Base-by-base conservation (phyloP, 2,888 invertebrate genomes). In the Metellina segmentata region DNA sequence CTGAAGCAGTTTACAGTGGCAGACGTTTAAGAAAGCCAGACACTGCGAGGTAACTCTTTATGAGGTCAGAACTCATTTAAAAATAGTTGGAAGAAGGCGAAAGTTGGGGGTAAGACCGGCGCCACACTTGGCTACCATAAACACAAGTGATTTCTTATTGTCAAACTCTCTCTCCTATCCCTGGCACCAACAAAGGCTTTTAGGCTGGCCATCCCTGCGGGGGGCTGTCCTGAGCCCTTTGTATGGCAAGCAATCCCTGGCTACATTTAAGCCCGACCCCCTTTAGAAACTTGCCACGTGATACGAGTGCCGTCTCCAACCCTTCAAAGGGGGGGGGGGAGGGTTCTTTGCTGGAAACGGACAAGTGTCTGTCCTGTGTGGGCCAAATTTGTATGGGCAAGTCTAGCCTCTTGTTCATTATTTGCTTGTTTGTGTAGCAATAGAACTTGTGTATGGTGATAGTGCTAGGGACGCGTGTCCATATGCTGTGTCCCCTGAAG, bases 101-200 rank as follows among this genome's bases (percentile, higher is more conserved):
- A n/a, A 71, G 49, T 51, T n/a, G 48, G 69, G n/a, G 61, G 52
- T 69, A 72, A 72, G 72, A 72, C 61, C 61, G 85, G 74, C 85
- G 85, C 74, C 72, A 85, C 34, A 53, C 34, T 5, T 0, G 48
- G 85, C 34, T 72, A 75, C 75, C 75, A 75, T 74, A 61, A 61
- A 85, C 52, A 48, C 34, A 48, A n/a, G 74, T 75, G 74, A 75
- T 75, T 61, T 53, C 75, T 85, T 75, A 74, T 75, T 85, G 85
- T 85, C 85, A 74, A 72, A 53, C 34, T 16, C 75, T 48, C 34
- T 13, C 85, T 85, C 74, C 75, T 85, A 75, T 52, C 78, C 52
- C 52, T 19, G 52, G 16, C 52, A 19, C 52, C 52, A 78, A 52
- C 78, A 78, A 75, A 78, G 20, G 52, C 52, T 78, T 52, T 78